Evolutionary conservation across 2,797 vertebrate genomes (phyloP).

Genomic region (Lagodon rhomboides): DNA sequence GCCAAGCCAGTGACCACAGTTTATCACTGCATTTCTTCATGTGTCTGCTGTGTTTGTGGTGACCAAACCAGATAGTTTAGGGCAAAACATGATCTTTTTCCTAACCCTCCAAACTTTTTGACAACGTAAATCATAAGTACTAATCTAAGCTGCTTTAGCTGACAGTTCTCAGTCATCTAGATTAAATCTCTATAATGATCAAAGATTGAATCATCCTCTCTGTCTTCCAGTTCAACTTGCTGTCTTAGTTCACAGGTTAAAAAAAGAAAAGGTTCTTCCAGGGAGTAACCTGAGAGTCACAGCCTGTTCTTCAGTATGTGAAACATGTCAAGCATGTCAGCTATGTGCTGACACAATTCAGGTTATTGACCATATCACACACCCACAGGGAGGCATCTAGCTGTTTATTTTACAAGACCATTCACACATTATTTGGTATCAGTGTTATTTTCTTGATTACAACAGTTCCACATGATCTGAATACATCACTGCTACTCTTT

Average conservation of each 20-base stretch:
- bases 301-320: neutral
- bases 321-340: constrained; percentile 34
- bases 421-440: neutral
- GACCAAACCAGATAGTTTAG: no score
- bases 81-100: no score
- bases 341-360: constrained; percentile 26
- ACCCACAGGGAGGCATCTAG: neutral
- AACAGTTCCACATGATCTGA: neutral
- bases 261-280: neutral
- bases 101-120: no score
- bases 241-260: neutral
- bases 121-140: neutral
- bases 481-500: neutral
- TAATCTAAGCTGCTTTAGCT: neutral
- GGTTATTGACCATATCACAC: neutral
- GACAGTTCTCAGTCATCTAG: neutral
- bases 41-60: no score
- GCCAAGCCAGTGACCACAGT: no score
- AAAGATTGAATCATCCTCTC: neutral
- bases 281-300: neutral
- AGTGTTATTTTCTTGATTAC: neutral
- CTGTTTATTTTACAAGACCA: neutral
- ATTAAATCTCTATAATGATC: neutral
- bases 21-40: no score
- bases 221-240: neutral